These are phyloP conservation scores for Augochlorella aurata DNA, from an alignment of 2,888 invertebrate species.

Conservation along the genomic window DNA sequence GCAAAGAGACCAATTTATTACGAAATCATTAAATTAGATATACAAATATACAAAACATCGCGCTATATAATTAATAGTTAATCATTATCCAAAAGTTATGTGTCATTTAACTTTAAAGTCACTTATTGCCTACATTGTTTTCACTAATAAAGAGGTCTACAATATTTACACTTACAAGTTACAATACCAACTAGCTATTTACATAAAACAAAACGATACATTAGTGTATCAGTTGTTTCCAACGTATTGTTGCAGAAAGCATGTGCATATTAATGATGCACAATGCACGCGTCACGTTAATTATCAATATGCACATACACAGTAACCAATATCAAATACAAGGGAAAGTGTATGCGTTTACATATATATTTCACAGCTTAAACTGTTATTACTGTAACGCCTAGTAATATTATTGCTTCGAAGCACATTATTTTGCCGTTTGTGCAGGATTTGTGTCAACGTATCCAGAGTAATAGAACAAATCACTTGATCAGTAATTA, in stretches of 20 bases:
- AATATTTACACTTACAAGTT: constrained; percentile 74
- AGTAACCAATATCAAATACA: constrained; percentile 55
- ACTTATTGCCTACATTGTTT: constrained; percentile 57
- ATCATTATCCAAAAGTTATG: constrained; percentile 54
- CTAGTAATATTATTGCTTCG: constrained; percentile 70
- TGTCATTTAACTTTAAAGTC: constrained; percentile 55
- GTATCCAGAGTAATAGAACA: constrained; percentile 49
- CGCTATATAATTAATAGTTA: constrained; percentile 59
- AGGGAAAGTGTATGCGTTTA: constrained; percentile 59
- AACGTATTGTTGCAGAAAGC: constrained; percentile 19
- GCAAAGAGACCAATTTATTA: constrained; percentile 53
- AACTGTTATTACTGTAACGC: constrained; percentile 62
- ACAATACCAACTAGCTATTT: constrained; percentile 63
- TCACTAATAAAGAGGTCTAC: constrained; percentile 59
- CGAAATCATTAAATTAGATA: constrained; percentile 69
- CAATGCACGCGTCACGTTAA: neutral
- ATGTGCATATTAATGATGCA: constrained; percentile 35
- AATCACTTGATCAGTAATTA: constrained; percentile 15
- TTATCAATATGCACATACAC: constrained; percentile 47
- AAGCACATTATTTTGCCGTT: constrained; percentile 62
- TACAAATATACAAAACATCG: constrained; percentile 71
- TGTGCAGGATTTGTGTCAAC: constrained; percentile 50
- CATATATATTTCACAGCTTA: constrained; percentile 56
- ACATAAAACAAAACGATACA: constrained; percentile 61
- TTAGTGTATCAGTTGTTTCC: constrained; percentile 48